Conservation (phyloP, 2,797 vertebrate genomes). For the Eurystomus glaucurus region DNA sequence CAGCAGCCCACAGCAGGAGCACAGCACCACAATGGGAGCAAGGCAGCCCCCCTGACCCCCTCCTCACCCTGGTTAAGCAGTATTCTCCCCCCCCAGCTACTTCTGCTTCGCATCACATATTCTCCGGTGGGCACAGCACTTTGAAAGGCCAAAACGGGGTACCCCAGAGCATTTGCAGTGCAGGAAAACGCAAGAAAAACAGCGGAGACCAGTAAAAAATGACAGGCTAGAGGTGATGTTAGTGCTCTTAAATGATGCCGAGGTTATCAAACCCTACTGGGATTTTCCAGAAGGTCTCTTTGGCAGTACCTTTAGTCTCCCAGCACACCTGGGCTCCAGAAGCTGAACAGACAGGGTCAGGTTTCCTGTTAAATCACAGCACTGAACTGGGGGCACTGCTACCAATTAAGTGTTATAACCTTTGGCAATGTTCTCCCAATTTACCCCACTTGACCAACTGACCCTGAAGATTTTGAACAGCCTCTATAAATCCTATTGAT, state of each 20-base stretch:
- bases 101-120: not conserved
- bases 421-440: not conserved
- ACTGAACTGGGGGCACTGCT: not conserved
- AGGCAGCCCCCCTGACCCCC: not conserved
- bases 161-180: not conserved
- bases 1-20: not conserved
- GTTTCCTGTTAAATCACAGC: not conserved
- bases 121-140: not conserved
- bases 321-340: not conserved
- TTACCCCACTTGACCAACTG: conserved; percentile 52
- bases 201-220: not conserved
- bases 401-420: not conserved
- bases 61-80: fast-evolving
- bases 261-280: not conserved
- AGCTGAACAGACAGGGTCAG: not conserved
- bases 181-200: not conserved
- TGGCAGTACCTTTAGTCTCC: not conserved
- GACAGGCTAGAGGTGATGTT: not conserved
- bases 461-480: not conserved
- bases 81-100: not conserved
- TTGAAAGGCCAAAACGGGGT: not conserved
- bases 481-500: conserved; percentile 24
- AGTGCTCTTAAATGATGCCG: not conserved
- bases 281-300: not conserved
- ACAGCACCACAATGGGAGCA: not conserved